Base-by-base conservation (phyloP, 2,113 vertebrate genomes). In the Scomber scombrus region DNA sequence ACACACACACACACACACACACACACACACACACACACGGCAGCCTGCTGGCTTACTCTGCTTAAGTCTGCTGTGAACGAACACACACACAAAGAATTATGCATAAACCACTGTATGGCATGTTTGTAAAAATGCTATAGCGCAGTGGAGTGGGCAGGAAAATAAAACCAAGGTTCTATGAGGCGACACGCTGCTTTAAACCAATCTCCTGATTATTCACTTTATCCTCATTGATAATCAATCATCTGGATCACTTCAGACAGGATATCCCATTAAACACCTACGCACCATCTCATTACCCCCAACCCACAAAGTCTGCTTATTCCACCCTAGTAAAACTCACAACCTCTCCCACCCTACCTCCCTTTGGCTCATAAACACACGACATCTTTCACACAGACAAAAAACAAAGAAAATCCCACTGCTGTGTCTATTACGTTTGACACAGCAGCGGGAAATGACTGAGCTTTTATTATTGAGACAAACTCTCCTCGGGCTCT, bases 211-310 rank as follows among this genome's bases (percentile, higher is more conserved):
- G 26, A 80, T 86, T 76, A 85, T 75, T 85, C 40, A 67, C 56
- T 81, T 79, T 75, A 56, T 57, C 52, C 74, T 81, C 69, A 68
- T 31, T 78, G 87, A 82, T 87, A 73, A 93, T 90, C 81, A 90
- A 85, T 91, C 84, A 84, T 66, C 10, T 64, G 55, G 43, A 91
- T 91, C 66, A 69, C 26, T 76, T 86, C 52, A 82, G 89, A 89
- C 84, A 84, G 85, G 70, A 87, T 66, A 87, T 87, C 78, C 84
- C 79, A 88, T 90, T 80, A 90, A 47, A 89, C 85, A 82, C 82
- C 86, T 71, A 86, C 66, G n/a, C 86, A 56, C 31, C 75, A 62
- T 83, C 77, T 89, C 73, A 90, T 92, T 90, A 87, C 54, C 72
- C 46, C 31, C 29, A 81, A 73, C 57, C 26, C 62, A 69, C 69